Evolutionary conservation across 1,140 invertebrate species (phyloP).

Genomic region (Hycleus cichorii): DNA sequence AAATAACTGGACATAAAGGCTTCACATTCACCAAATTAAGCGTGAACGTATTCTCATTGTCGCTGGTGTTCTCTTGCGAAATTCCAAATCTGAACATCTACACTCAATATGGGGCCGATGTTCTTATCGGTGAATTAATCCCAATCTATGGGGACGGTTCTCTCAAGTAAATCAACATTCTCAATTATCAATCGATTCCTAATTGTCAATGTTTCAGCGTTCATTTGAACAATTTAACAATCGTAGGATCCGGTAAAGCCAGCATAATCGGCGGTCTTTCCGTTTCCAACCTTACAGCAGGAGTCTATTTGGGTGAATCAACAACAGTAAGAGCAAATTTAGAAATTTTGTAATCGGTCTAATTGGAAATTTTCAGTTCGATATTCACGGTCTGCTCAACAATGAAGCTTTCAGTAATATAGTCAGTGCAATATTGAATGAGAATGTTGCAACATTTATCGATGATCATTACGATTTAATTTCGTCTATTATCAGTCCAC

Average conservation of each 20-base stretch:
- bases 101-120: neutral
- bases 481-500: slow-evolving; percentile 4
- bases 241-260: slow-evolving; percentile 1
- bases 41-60: neutral
- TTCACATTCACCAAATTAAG: too few species aligned
- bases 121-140: neutral
- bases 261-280: neutral
- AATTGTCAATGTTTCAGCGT: neutral
- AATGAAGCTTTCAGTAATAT: slow-evolving; percentile 5
- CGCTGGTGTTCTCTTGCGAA: neutral
- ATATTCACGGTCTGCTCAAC: slow-evolving; percentile 2
- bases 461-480: slow-evolving; percentile 3
- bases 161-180: neutral
- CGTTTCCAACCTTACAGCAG: neutral
- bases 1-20: too few species aligned
- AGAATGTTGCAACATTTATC: neutral
- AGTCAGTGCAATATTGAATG: neutral
- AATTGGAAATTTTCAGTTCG: slow-evolving; percentile 1
- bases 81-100: neutral
- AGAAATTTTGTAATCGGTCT: neutral
- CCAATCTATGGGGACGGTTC: slow-evolving; percentile 3
- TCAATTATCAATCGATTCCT: neutral
- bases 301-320: neutral
- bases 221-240: neutral
- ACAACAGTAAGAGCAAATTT: neutral